Evolutionary conservation across 2,888 invertebrate species (phyloP).

Genomic region (Synanthedon andrenaeformis): DNA sequence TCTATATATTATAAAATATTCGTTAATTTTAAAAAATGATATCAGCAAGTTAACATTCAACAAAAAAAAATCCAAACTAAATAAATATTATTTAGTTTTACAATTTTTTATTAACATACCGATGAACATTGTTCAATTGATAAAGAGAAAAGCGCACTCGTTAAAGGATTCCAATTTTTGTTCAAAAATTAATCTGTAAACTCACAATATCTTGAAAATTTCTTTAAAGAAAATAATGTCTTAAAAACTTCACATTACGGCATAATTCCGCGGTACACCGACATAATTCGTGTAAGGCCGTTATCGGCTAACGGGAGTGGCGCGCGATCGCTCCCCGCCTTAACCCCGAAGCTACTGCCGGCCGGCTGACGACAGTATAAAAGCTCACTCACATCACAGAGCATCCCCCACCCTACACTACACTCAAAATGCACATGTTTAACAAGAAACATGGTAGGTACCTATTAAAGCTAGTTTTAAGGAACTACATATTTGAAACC

Average conservation of each 20-base stretch:
- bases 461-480: slow-evolving; percentile 14
- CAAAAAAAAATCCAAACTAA: no score
- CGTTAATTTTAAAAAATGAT: no score
- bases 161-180: slow-evolving; percentile 4
- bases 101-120: no score
- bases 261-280: slow-evolving; percentile 8
- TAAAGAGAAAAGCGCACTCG: not conserved
- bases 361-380: slow-evolving; percentile 31
- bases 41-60: no score
- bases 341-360: slow-evolving; percentile 46
- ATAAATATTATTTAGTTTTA: no score
- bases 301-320: slow-evolving; percentile 9
- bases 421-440: slow-evolving; percentile 54
- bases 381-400: slow-evolving; percentile 28
- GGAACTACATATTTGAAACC: no score
- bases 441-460: slow-evolving; percentile 26
- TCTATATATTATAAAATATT: no score
- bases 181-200: not conserved
- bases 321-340: slow-evolving; percentile 43
- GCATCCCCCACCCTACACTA: slow-evolving; percentile 32
- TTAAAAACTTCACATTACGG: slow-evolving; percentile 6
- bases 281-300: slow-evolving; percentile 1
- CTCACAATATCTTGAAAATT: slow-evolving; percentile 4
- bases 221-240: slow-evolving; percentile 2
- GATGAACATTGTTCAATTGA: no score